phyloP scores from a whole-genome alignment of 2,888 invertebrate genomes.

The Agrotis clavis region DNA sequence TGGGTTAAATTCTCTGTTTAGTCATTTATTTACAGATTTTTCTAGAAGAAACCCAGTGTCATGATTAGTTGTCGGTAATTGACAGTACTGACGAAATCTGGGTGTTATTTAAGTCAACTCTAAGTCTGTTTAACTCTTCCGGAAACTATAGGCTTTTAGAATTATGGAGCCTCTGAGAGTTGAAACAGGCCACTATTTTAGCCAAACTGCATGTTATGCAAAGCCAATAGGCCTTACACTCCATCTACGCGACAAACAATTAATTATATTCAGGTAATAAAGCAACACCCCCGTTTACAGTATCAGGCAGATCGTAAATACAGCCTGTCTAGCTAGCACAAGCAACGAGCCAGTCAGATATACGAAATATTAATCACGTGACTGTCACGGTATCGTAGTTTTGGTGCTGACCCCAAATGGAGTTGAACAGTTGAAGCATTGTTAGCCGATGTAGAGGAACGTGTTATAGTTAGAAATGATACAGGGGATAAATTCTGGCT shows the following conservation, averaged over 20 bases:
- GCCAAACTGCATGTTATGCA: not conserved
- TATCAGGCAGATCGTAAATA: slow-evolving; percentile 10
- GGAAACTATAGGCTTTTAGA: not conserved
- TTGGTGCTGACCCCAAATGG: slow-evolving; percentile 17
- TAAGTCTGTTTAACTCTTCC: not conserved
- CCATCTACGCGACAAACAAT: not conserved
- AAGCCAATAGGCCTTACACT: not conserved
- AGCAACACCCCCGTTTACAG: slow-evolving; percentile 6
- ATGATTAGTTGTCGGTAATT: no score
- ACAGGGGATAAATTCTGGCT: not conserved
- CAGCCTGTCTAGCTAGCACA: not conserved
- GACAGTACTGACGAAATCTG: no score
- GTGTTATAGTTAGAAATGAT: slow-evolving; percentile 7
- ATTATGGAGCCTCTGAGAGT: not conserved
- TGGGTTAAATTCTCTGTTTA: no score
- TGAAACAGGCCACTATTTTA: not conserved
- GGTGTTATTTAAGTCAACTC: no score
- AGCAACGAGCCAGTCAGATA: slow-evolving; percentile 11
- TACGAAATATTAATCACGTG: slow-evolving; percentile 52
- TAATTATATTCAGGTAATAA: slow-evolving; percentile 6
- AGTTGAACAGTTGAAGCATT: slow-evolving; percentile 1
- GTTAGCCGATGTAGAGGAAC: not conserved
- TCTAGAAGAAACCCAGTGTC: no score
- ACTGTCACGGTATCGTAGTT: slow-evolving; percentile 22
- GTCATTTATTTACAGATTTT: no score